phyloP scores from a whole-genome alignment of 2,888 invertebrate species.

The Rotaria sp. region DNA sequence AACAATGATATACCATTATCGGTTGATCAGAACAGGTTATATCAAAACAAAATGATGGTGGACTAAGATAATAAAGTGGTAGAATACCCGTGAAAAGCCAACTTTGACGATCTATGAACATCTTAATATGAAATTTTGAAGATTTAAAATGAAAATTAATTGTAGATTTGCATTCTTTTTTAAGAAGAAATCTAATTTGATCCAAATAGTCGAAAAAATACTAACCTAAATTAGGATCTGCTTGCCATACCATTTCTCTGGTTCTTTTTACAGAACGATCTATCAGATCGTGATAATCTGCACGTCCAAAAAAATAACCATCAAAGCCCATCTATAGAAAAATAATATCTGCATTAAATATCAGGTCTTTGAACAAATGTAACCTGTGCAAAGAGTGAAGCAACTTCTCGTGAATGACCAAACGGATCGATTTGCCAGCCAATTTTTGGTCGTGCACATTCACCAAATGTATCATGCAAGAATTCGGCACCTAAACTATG shows the following conservation, averaged over 20 bases:
- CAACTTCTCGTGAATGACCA: too few species aligned
- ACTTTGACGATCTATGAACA: background rate
- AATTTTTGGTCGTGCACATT: too few species aligned
- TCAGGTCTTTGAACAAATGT: background rate
- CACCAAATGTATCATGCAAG: too few species aligned
- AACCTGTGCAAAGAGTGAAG: constrained; percentile 61
- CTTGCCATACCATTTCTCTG: constrained; percentile 77
- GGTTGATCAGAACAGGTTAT: constrained; percentile 70
- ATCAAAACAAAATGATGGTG: constrained; percentile 86
- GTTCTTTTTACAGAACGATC: constrained; percentile 61
- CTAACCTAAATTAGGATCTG: constrained; percentile 60
- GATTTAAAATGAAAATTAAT: background rate
- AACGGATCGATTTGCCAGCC: too few species aligned
- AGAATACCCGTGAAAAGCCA: constrained; percentile 72
- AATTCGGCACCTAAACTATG: too few species aligned
- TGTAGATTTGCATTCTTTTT: too few species aligned
- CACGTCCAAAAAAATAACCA: constrained; percentile 31
- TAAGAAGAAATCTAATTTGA: too few species aligned
- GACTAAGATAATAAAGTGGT: constrained; percentile 71
- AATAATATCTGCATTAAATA: background rate
- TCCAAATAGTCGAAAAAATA: background rate
- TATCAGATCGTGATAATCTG: constrained; percentile 67
- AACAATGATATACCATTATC: constrained; percentile 57
- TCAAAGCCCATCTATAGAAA: constrained; percentile 34
- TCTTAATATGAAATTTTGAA: background rate